Evolutionary conservation across 2,888 invertebrate genomes (phyloP), one percentile per base, ranked within the genome.

Genomic region (Ornithoptera priamus): DNA sequence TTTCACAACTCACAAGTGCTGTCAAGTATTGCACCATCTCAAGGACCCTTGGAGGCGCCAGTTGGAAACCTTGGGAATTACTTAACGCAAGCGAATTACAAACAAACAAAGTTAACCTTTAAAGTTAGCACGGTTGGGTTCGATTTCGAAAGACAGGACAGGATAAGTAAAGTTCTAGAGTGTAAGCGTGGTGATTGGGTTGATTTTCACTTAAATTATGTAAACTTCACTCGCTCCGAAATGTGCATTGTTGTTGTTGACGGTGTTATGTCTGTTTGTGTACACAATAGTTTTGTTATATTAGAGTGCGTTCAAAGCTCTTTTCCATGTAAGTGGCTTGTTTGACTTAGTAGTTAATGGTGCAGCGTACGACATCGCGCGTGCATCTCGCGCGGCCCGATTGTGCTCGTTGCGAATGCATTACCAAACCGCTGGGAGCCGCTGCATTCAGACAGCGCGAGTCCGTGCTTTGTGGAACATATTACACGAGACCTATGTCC

Each of bases 41-140:
- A 80, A 89, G 88, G 82, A 85, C 88, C 75, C 89, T 89, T 81
- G 71, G 73, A 81, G 89, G 89, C 89, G 89, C 89, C 89, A 85
- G 71, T 58, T 62, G 56, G 60, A 67, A n/a, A 56, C 70, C 59
- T 64, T 64, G 70, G n/a, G 70, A 69, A 69, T 66, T 62, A 30
- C 62, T 61, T 39, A 20, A 53, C 30, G 17, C 22, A 17, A 39
- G 46, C 60, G 46, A 42, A n/a, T 42, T 12, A 24, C 3, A 36
- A 36, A 62, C 57, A 61, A 61, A 46, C 56, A 1, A 65, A 60
- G 30, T n/a, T 24, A 15, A 57, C 30, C 57, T 46, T 30, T 69
- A 69, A 60, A 30, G 15, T 15, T 50, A 50, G 10, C 1, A 2
- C 0, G 2, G 0, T 50, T 17, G 18, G 15, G 50, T 50, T 18